Conservation (phyloP, 2,888 invertebrate genomes). For the Cosmorhoe ocellata region DNA sequence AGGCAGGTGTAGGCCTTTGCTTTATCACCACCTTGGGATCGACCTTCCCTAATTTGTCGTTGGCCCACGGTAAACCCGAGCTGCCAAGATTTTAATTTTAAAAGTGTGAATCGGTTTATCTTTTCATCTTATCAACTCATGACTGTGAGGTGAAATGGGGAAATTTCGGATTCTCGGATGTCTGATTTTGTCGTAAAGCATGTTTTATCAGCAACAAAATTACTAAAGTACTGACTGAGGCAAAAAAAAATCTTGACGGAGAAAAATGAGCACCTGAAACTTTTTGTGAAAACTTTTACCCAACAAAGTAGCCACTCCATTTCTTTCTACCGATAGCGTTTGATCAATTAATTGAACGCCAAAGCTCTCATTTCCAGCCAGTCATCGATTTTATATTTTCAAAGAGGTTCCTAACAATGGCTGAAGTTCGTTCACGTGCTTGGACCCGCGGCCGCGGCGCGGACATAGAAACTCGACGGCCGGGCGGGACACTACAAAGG, state of each 20-base stretch:
- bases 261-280: no score
- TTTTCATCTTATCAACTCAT: neutral
- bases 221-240: no score
- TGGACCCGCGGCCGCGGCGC: slow-evolving; percentile 12
- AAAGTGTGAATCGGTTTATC: slow-evolving; percentile 16
- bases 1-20: slow-evolving; percentile 51
- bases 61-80: slow-evolving; percentile 39
- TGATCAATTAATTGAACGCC: slow-evolving; percentile 30
- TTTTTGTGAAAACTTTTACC: no score
- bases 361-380: slow-evolving; percentile 35
- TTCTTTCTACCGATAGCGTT: slow-evolving; percentile 27
- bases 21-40: slow-evolving; percentile 51
- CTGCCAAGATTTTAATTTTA: slow-evolving; percentile 31
- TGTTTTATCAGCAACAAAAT: no score
- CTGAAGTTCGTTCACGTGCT: slow-evolving; percentile 31
- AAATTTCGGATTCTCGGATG: neutral
- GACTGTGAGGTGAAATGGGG: neutral
- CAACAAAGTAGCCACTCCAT: slow-evolving; percentile 20
- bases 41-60: slow-evolving; percentile 52
- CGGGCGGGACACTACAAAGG: slow-evolving; percentile 57
- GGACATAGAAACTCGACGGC: slow-evolving; percentile 26
- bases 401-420: slow-evolving; percentile 37
- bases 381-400: slow-evolving; percentile 34
- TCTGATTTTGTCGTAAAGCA: no score
- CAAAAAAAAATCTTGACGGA: no score